Evolutionary conservation across 1,140 invertebrate species (phyloP).

Genomic region (Bombus affinis): DNA sequence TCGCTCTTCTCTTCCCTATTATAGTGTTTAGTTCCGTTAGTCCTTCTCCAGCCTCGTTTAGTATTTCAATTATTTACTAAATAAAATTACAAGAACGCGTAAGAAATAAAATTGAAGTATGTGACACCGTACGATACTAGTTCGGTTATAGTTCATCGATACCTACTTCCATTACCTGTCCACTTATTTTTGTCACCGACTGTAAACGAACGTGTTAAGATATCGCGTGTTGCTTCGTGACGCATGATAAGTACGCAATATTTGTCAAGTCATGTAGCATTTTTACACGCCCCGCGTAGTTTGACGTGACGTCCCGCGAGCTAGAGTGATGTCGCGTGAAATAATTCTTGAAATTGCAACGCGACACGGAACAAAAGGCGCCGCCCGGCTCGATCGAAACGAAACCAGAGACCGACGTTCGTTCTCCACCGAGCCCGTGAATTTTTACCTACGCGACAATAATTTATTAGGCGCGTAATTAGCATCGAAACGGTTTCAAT

Average conservation of each 20-base stretch:
- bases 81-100: too few relatives aligned
- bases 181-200: too few relatives aligned
- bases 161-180: too few relatives aligned
- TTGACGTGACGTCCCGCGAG: constrained; percentile 10
- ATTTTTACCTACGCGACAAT: neutral
- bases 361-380: constrained; percentile 21
- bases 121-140: too few relatives aligned
- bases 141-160: too few relatives aligned
- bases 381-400: neutral
- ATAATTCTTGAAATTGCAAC: constrained; percentile 36
- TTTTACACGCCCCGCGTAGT: constrained; percentile 25
- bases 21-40: too few relatives aligned
- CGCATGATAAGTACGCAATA: constrained; percentile 26
- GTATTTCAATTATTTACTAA: too few relatives aligned
- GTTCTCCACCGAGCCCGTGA: too few relatives aligned
- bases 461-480: neutral
- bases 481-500: neutral
- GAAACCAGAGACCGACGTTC: neutral
- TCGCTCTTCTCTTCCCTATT: too few relatives aligned
- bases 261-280: constrained; percentile 31
- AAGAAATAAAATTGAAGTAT: too few relatives aligned
- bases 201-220: neutral
- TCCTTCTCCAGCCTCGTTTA: too few relatives aligned
- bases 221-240: constrained; percentile 24
- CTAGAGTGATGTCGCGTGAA: constrained; percentile 32